Evolutionary conservation across 1,140 invertebrate genomes (phyloP), one percentile per base, ranked within the genome.

Genomic region (Aphelenchoides avenae): DNA sequence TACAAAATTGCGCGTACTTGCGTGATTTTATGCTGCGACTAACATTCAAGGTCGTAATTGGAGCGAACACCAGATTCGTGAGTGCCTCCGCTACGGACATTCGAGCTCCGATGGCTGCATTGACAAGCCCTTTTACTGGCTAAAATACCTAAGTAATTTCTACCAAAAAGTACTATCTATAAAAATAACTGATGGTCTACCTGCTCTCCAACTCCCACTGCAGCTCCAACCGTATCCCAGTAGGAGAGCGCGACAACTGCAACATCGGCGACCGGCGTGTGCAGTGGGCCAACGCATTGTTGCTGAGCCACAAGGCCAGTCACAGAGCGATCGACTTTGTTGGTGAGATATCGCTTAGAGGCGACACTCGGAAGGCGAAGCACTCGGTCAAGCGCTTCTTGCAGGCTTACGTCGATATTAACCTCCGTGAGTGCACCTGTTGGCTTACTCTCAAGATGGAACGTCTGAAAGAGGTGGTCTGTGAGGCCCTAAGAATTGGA

Each of bases 271-370:
- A 97, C 79, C 1, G 93, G 93, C 5, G 89, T 91, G 76, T 97
- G 92, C 1, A 95, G 79, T 0, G 91, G 90, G 1, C 93, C 92
- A 43, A 97, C 89, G 78, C 92, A 97, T 77, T 98, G 93, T 70
- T 97, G 92, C 79, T 96, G 92, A 3, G 89, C 91, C 41, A 96
- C 84, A 22, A 95, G 80, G 24, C 91, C 92, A n/a, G 89, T 89
- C 0, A 97, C 93, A 78, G 89, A 94, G 43, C 93, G 83, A 78
- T 98, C 93, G 1, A 97, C 81, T 79, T 86, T 86, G 73, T 89
- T 95, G 0, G 91, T 96, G 1, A 97, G 82, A 76, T 89, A 98
- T 68, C 92, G 82, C 79, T 98, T 98, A 74, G 90, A 94, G 37
- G 85, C 88, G 24, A 98, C 91, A 5, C 89, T 85, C 0, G 91